Evolutionary conservation across 2,113 vertebrate species (phyloP).

Genomic region (Chitala chitala): DNA sequence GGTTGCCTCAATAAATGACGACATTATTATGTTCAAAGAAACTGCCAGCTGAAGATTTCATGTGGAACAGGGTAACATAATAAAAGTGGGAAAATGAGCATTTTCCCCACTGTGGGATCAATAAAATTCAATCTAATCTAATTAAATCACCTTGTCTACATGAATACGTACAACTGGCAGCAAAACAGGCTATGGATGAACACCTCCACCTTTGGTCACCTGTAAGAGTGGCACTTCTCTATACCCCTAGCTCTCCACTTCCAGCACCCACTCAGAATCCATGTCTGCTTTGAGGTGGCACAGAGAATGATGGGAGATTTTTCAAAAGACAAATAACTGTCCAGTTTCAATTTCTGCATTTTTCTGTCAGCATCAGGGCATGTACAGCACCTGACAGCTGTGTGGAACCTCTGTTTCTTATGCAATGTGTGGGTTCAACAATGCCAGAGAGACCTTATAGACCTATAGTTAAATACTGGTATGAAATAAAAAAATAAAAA

Average conservation of each 20-base stretch:
- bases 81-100: constrained; percentile 8
- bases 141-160: not conserved
- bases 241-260: not conserved
- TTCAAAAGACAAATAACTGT: no score
- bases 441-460: no score
- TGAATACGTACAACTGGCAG: not conserved
- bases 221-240: not conserved
- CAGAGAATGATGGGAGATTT: not conserved
- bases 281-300: not conserved
- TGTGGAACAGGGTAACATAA: no score
- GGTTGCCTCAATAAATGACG: not conserved
- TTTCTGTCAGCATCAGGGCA: no score
- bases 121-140: no score
- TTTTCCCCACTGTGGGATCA: no score
- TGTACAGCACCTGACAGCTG: not conserved
- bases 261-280: not conserved
- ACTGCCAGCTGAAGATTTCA: not conserved
- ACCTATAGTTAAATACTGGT: no score
- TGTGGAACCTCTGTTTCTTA: not conserved
- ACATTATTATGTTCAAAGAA: not conserved
- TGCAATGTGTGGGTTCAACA: not conserved
- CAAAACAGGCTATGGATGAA: not conserved
- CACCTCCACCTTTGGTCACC: no score
- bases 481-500: no score
- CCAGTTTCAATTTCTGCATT: no score